Evolutionary conservation across 1,140 invertebrate species (phyloP).

Genomic region (Arctopsyche grandis): DNA sequence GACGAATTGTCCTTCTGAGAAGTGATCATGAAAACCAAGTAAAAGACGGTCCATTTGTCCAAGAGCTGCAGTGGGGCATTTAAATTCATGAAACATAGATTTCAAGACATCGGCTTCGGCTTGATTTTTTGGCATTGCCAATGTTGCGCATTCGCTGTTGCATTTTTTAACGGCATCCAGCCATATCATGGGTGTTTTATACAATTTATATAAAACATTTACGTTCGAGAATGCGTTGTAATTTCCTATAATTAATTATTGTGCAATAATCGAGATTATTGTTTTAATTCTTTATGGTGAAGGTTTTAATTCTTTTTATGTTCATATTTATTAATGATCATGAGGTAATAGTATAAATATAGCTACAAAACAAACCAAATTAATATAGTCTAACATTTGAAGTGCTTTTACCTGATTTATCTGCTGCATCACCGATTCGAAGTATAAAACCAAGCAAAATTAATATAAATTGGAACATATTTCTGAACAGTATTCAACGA

Average conservation of each 20-base stretch:
- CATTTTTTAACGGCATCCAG: not conserved
- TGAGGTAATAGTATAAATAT: no score
- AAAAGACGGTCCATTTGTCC: not conserved
- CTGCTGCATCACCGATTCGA: no score
- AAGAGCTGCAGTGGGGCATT: not conserved
- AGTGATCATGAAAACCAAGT: conserved; percentile 7
- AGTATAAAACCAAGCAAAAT: no score
- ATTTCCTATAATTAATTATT: not conserved
- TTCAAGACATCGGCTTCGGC: not conserved
- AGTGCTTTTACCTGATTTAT: no score
- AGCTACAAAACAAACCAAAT: no score
- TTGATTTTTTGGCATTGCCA: conserved; percentile 31
- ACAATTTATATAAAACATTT: conserved; percentile 23
- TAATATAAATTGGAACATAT: no score
- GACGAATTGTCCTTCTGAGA: conserved; percentile 15
- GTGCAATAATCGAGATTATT: no score
- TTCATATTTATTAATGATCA: no score
- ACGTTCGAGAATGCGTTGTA: not conserved
- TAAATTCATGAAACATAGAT: not conserved
- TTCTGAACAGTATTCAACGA: no score
- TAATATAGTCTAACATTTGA: no score
- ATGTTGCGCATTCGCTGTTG: conserved; percentile 10
- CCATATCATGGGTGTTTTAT: conserved; percentile 18
- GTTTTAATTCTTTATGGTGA: no score
- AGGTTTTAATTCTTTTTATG: no score